phyloP scores from a whole-genome alignment of 1,140 invertebrate genomes.

The Brachionus angularis region DNA sequence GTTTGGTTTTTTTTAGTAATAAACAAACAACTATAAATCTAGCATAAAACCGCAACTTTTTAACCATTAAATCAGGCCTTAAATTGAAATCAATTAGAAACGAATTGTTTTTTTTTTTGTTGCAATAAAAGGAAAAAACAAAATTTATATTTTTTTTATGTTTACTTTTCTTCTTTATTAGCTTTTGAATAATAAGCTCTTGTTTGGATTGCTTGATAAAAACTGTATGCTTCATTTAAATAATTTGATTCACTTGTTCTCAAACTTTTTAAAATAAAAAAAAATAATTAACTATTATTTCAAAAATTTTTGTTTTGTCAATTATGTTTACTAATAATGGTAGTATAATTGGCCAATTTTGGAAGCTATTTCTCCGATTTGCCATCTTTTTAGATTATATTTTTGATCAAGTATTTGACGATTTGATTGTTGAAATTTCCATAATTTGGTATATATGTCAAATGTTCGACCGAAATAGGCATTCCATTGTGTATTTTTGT shows the following conservation, averaged over 20 bases:
- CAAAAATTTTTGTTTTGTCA: conserved; percentile 64
- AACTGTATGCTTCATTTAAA: conserved; percentile 88
- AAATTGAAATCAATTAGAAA: too few relatives aligned
- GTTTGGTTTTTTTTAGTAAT: conserved; percentile 85
- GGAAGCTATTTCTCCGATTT: conserved; percentile 95
- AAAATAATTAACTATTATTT: background rate
- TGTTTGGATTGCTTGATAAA: conserved; percentile 88
- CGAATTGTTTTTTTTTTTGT: background rate
- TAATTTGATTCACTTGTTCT: conserved; percentile 92
- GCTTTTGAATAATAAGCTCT: conserved; percentile 89
- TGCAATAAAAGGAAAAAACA: background rate
- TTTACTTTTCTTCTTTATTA: conserved; percentile 79
- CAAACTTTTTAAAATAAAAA: conserved; percentile 66
- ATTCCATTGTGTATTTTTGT: conserved; percentile 83
- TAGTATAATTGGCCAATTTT: conserved; percentile 98
- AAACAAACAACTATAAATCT: conserved; percentile 93
- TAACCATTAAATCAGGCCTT: conserved; percentile 89
- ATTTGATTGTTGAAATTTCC: conserved; percentile 97
- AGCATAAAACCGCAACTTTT: conserved; percentile 91
- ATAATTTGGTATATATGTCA: conserved; percentile 94
- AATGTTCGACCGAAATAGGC: conserved; percentile 93
- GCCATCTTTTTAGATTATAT: conserved; percentile 92
- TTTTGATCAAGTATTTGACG: conserved; percentile 82
- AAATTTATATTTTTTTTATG: background rate
- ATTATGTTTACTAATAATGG: conserved; percentile 73